phyloP scores from a whole-genome alignment of 2,113 vertebrate species.

The Xiphorhynchus elegans region DNA sequence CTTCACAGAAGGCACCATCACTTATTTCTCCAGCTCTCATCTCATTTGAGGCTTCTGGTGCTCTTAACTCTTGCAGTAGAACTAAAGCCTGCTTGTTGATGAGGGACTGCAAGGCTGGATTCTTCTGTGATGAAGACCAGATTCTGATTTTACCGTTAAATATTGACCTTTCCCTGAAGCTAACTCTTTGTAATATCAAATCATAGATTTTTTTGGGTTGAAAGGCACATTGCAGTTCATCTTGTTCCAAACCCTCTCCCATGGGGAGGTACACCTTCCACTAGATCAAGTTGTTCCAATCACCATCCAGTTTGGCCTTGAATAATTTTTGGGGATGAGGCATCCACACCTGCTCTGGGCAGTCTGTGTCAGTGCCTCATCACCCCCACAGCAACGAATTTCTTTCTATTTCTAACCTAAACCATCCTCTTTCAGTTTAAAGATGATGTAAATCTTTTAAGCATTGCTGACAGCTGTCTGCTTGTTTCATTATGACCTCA shows the following conservation, averaged over 20 bases:
- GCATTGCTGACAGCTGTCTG: background rate
- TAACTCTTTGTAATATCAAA: background rate
- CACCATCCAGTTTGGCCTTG: too few species aligned
- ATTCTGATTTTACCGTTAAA: background rate
- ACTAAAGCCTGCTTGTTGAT: background rate
- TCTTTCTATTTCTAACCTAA: background rate
- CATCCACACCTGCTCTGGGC: background rate
- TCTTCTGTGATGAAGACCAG: background rate
- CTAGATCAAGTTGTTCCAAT: background rate
- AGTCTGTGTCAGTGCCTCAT: background rate
- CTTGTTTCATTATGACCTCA: background rate
- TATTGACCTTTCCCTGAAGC: background rate
- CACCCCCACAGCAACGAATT: background rate
- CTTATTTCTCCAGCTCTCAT: background rate
- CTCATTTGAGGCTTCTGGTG: background rate
- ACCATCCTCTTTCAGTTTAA: background rate
- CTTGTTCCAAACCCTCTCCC: background rate
- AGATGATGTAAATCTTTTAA: background rate
- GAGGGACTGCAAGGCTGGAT: background rate
- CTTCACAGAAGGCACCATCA: background rate
- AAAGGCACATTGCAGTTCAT: background rate
- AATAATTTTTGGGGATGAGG: background rate
- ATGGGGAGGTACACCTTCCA: background rate
- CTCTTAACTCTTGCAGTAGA: background rate
- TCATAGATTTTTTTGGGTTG: background rate